Percentiles rank a stretch among this genome's conserved stretches.
These are phyloP conservation scores for Cyaniris semiargus DNA, from an alignment of 2,888 invertebrate genomes.

Conservation along the genomic window DNA sequence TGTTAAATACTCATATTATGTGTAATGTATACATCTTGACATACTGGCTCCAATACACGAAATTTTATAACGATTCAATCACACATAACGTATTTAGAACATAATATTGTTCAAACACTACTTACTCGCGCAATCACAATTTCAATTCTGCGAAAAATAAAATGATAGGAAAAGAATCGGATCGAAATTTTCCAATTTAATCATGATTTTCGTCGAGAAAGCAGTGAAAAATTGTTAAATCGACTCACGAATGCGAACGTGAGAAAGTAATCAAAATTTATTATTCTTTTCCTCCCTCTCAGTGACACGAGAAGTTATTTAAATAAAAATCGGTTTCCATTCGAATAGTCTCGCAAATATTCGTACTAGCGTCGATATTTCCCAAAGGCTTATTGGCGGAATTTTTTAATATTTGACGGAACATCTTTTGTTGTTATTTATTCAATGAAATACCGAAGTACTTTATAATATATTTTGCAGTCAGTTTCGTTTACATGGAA, in stretches of 20 bases:
- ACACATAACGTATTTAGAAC: constrained; percentile 4
- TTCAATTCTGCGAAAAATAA: constrained; percentile 38
- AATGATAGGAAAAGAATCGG: constrained; percentile 40
- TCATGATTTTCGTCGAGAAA: constrained; percentile 62
- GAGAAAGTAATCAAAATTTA: constrained; percentile 78
- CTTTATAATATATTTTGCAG: neutral
- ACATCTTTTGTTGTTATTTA: constrained; percentile 19
- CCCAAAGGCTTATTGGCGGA: constrained; percentile 20
- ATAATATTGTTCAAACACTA: neutral
- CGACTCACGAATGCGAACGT: constrained; percentile 74
- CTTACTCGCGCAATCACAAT: constrained; percentile 33
- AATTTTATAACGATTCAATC: too few relatives aligned
- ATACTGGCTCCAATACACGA: too few relatives aligned
- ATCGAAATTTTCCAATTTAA: constrained; percentile 64
- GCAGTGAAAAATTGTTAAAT: constrained; percentile 67
- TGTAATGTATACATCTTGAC: too few relatives aligned
- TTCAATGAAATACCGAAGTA: constrained; percentile 9
- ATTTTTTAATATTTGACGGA: constrained; percentile 25
- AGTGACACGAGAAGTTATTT: constrained; percentile 62
- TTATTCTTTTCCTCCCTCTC: constrained; percentile 70
- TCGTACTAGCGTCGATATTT: constrained; percentile 33
- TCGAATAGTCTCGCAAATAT: constrained; percentile 46
- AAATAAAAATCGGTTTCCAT: constrained; percentile 53
- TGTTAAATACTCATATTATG: too few relatives aligned
- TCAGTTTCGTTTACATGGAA: neutral